Conservation (phyloP, 23 tunicate genomes). For the Oikopleura vanhoeffeni region DNA sequence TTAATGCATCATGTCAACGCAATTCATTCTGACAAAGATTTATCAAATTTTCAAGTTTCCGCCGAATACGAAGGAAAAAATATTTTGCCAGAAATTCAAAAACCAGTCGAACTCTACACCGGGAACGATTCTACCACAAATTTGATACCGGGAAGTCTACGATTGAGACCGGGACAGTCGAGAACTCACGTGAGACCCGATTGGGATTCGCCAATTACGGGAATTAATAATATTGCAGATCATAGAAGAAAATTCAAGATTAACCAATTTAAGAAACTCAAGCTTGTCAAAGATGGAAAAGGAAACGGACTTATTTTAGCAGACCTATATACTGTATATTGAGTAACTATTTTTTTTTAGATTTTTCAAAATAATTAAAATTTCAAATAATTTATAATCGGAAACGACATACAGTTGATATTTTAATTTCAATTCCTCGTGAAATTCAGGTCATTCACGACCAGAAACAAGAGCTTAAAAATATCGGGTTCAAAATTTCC, state of each 20-base stretch:
- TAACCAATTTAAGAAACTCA: neutral
- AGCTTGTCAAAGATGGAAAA: neutral
- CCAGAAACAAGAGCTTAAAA: too few species aligned
- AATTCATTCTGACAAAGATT: neutral
- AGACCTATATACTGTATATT: too few species aligned
- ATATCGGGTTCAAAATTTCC: too few species aligned
- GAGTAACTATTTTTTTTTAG: too few species aligned
- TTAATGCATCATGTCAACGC: neutral
- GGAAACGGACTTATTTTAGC: too few species aligned
- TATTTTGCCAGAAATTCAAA: neutral
- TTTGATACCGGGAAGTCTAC: neutral
- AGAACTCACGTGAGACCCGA: neutral
- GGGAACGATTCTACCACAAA: neutral
- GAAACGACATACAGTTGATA: too few species aligned
- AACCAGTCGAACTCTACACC: neutral
- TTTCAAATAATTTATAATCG: neutral
- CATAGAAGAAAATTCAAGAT: conserved; percentile 7
- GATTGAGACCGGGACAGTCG: neutral
- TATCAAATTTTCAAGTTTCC: neutral
- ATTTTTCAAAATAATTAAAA: neutral
- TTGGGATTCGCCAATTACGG: conserved; percentile 6
- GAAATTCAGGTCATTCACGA: too few species aligned
- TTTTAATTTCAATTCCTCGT: too few species aligned
- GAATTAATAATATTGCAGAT: neutral
- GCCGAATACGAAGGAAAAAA: neutral